phyloP scores from a whole-genome alignment of 2,888 invertebrate species.

The Dolichopus griseipennis region DNA sequence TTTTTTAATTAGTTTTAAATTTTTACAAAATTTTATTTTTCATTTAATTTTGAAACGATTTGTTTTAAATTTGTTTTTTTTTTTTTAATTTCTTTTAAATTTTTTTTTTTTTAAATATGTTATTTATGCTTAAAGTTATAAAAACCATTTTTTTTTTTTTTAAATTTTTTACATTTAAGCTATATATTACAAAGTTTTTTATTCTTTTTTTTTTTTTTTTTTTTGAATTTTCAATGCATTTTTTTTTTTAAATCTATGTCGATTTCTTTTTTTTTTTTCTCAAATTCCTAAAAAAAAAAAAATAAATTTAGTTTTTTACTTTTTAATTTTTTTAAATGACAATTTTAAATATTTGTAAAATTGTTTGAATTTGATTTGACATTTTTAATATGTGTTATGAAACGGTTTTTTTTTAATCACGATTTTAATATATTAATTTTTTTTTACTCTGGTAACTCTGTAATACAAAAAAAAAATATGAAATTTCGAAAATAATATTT shows the following conservation, averaged over 20 bases:
- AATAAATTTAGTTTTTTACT: too few relatives aligned
- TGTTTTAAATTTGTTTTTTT: background rate
- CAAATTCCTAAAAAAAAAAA: background rate
- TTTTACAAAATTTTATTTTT: background rate
- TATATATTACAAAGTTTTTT: constrained; percentile 6
- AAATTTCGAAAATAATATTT: too few relatives aligned
- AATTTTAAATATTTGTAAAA: background rate
- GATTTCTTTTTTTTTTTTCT: background rate
- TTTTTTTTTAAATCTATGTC: background rate
- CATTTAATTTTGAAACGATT: background rate
- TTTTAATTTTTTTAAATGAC: background rate
- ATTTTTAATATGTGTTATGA: background rate
- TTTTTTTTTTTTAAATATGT: background rate
- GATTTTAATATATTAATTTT: background rate
- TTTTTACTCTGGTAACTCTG: too few relatives aligned
- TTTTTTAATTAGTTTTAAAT: background rate
- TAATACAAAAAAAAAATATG: too few relatives aligned
- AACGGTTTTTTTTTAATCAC: background rate
- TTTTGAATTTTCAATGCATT: background rate
- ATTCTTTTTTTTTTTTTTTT: background rate
- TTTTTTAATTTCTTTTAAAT: background rate
- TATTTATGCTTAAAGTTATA: background rate
- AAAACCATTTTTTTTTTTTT: constrained; percentile 4
- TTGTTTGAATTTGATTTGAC: background rate
- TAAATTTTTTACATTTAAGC: background rate